Evolutionary conservation across 2,113 vertebrate genomes (phyloP).

Genomic region (Stegastes partitus): DNA sequence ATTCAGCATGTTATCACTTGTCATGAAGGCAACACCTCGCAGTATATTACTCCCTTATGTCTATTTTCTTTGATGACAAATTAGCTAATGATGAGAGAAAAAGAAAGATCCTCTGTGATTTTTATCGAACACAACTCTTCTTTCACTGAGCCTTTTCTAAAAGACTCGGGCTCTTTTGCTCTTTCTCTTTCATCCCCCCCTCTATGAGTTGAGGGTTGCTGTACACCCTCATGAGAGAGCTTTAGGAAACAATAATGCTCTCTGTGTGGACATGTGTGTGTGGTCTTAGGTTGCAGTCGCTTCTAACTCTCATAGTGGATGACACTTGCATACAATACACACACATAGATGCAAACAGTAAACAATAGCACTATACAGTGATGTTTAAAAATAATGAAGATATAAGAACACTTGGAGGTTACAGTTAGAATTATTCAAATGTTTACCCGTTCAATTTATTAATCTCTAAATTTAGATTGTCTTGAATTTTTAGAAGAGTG

Average conservation of each 20-base stretch:
- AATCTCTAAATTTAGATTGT: not conserved
- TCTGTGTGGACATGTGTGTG: conserved; percentile 60
- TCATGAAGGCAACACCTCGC: not conserved
- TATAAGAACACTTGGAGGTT: not conserved
- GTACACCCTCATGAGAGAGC: conserved; percentile 84
- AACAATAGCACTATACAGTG: not conserved
- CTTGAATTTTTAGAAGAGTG: not conserved
- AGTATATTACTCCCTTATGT: not conserved
- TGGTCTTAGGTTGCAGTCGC: conserved; percentile 28
- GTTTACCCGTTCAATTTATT: not conserved
- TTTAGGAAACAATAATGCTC: conserved; percentile 87
- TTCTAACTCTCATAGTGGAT: conserved; percentile 20
- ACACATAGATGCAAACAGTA: not conserved
- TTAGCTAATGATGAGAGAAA: not conserved
- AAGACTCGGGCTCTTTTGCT: not conserved
- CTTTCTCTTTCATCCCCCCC: conserved; percentile 32
- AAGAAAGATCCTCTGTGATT: conserved; percentile 16
- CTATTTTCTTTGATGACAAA: conserved; percentile 21
- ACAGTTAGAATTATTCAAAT: not conserved
- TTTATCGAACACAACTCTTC: conserved; percentile 25
- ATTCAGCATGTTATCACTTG: not conserved
- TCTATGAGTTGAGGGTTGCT: conserved; percentile 68
- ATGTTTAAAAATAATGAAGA: not conserved
- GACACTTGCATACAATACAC: conserved; percentile 4
- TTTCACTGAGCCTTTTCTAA: conserved; percentile 20